Evolutionary conservation across 2,797 vertebrate genomes (phyloP).

Genomic region (Pipistrellus nathusii): DNA sequence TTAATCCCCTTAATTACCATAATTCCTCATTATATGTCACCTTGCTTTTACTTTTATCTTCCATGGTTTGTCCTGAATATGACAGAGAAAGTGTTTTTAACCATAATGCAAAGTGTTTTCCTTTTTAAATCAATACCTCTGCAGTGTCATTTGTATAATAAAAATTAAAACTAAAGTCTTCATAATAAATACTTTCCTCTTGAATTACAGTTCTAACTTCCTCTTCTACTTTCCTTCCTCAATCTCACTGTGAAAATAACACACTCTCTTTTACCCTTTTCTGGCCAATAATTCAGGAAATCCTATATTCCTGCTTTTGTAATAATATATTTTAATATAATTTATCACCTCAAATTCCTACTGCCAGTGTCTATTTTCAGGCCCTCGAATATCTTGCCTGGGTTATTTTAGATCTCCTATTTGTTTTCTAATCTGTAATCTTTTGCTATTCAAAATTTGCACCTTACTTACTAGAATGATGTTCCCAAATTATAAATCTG

Average conservation of each 20-base stretch:
- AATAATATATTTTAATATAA: background rate
- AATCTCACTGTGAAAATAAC: background rate
- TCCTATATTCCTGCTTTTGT: background rate
- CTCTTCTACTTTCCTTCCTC: background rate
- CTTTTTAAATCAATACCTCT: background rate
- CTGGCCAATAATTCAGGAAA: background rate
- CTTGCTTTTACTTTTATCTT: background rate
- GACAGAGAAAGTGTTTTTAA: background rate
- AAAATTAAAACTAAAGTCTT: background rate
- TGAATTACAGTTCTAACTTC: background rate
- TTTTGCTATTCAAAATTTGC: background rate
- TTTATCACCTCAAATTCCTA: background rate
- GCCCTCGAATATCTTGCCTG: background rate
- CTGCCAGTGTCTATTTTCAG: background rate
- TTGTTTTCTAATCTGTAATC: background rate
- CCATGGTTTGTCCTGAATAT: background rate
- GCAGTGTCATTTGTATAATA: background rate
- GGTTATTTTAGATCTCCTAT: background rate
- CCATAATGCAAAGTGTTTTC: background rate
- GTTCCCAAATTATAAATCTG: constrained; percentile 1
- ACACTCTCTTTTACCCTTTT: background rate
- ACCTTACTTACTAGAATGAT: background rate
- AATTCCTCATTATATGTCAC: background rate
- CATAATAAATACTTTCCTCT: background rate
- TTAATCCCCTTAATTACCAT: background rate